A percentile compares a stretch with the other conserved stretches of the same genome.
Conservation (phyloP, 2,797 vertebrate genomes). For the Caiman crocodilus region DNA sequence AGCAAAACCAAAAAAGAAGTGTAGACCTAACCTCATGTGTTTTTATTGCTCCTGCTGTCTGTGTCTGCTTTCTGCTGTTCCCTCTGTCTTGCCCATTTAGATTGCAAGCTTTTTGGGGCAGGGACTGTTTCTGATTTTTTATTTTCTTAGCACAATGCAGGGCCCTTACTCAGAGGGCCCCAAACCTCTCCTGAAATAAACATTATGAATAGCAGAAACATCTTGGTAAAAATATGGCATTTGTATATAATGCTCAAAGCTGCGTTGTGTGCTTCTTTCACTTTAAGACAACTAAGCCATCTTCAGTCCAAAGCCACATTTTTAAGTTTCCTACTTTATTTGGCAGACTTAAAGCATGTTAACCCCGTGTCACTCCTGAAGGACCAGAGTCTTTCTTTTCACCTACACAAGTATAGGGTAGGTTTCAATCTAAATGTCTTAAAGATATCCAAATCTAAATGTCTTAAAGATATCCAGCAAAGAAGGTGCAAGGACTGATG, state of each 20-base stretch:
- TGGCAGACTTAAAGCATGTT: constrained; percentile 35
- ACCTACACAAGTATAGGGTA: background rate
- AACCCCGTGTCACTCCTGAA: background rate
- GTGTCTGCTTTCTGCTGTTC: background rate
- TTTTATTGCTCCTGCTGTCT: background rate
- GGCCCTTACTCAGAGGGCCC: background rate
- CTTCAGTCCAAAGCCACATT: constrained; percentile 54
- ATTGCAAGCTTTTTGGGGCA: background rate
- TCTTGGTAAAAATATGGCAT: background rate
- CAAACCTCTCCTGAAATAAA: background rate
- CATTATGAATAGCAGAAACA: background rate
- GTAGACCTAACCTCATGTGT: background rate
- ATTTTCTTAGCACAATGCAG: background rate
- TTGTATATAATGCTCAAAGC: constrained; percentile 41
- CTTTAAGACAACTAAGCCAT: constrained; percentile 59
- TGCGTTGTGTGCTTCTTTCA: constrained; percentile 45
- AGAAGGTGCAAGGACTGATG: too few species aligned
- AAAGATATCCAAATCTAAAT: background rate
- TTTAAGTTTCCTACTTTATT: constrained; percentile 49
- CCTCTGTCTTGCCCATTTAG: background rate
- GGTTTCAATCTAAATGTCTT: background rate
- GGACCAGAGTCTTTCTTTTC: background rate
- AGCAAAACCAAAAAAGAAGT: background rate
- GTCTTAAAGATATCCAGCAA: background rate
- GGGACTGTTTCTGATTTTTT: background rate